Conservation (phyloP, 2,888 invertebrate genomes). For the Arenicola marina region DNA sequence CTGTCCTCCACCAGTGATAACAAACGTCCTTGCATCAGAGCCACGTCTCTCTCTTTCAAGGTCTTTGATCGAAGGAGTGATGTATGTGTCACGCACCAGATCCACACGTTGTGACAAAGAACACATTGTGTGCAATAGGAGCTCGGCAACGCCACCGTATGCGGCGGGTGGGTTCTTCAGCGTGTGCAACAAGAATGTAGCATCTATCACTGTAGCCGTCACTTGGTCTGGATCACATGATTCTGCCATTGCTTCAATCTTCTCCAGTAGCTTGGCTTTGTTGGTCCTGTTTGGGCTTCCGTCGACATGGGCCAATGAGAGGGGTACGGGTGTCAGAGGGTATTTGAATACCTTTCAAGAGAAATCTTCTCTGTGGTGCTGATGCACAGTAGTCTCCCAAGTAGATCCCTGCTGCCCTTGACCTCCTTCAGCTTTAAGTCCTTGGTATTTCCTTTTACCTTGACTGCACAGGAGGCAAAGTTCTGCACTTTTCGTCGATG, state of each 20-base stretch:
- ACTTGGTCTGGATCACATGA: background rate
- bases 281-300: background rate
- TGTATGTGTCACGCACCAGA: background rate
- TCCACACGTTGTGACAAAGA: background rate
- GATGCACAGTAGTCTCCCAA: slow-evolving; percentile 11
- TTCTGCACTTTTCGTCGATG: slow-evolving; percentile 19
- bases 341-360: slow-evolving; percentile 1
- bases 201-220: background rate
- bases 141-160: background rate
- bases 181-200: background rate
- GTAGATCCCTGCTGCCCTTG: slow-evolving; percentile 15
- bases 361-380: slow-evolving; percentile 8
- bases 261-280: slow-evolving; percentile 1
- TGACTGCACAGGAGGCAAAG: slow-evolving; percentile 11
- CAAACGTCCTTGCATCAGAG: too few relatives aligned
- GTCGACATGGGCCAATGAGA: slow-evolving; percentile 2
- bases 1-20: background rate
- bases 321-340: background rate
- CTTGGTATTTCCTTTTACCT: background rate
- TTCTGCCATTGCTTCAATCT: background rate
- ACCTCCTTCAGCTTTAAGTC: slow-evolving; percentile 3
- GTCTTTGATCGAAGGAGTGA: background rate
- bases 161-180: background rate
- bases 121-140: background rate
- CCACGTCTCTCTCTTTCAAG: background rate